Evolutionary conservation across 2,888 invertebrate genomes (phyloP).

Genomic region (Agrypnus murinus): DNA sequence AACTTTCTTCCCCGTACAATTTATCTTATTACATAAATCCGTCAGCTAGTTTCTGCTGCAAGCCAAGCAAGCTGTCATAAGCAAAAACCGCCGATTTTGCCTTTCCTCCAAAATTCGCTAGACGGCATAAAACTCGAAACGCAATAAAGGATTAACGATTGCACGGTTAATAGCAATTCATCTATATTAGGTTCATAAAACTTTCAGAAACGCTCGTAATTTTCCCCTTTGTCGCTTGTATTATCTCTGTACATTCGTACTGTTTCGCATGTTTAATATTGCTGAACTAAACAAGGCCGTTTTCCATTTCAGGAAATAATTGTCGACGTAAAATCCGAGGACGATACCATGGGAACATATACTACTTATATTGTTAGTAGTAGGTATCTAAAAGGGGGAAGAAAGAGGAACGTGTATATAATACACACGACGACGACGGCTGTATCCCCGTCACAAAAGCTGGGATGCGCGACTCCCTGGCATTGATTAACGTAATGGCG

Average conservation of each 20-base stretch:
- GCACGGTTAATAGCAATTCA: slow-evolving; percentile 20
- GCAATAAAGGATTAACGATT: slow-evolving; percentile 24
- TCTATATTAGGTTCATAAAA: slow-evolving; percentile 26
- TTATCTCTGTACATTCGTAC: neutral
- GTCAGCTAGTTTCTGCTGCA: too few relatives aligned
- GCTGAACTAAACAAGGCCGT: too few relatives aligned
- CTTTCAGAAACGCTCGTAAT: slow-evolving; percentile 6
- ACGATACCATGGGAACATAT: too few relatives aligned
- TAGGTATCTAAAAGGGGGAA: too few relatives aligned
- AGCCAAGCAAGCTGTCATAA: slow-evolving; percentile 4
- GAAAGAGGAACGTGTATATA: too few relatives aligned
- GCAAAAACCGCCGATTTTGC: neutral
- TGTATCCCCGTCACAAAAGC: slow-evolving; percentile 35
- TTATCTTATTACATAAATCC: neutral
- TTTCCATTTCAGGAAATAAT: too few relatives aligned
- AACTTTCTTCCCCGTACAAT: neutral
- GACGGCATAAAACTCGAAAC: neutral
- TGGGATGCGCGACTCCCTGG: slow-evolving; percentile 29
- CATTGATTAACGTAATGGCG: slow-evolving; percentile 47
- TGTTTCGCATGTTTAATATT: neutral
- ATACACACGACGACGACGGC: neutral
- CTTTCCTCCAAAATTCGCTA: neutral
- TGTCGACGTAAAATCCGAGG: too few relatives aligned
- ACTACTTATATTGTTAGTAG: too few relatives aligned
- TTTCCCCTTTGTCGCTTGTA: neutral